phyloP scores from a whole-genome alignment of 2,113 vertebrate species.

The Gambusia holbrooki region DNA sequence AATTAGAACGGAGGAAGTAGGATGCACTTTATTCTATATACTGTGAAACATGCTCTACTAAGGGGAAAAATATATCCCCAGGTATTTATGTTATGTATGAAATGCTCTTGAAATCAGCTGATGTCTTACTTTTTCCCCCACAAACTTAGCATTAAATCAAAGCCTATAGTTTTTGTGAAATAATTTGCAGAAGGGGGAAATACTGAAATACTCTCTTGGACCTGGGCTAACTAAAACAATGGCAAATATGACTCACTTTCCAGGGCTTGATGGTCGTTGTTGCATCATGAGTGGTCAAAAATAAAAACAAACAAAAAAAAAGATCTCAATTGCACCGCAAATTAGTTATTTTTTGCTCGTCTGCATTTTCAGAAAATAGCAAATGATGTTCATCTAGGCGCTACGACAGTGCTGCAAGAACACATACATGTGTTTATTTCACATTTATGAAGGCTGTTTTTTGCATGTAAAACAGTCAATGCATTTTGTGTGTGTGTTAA shows the following conservation, averaged over 20 bases:
- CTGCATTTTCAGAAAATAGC: neutral
- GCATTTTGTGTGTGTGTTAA: too few species aligned
- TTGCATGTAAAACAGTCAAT: neutral
- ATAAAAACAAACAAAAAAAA: neutral
- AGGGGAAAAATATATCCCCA: slow-evolving; percentile 59
- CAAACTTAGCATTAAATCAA: slow-evolving; percentile 69
- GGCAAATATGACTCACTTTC: neutral
- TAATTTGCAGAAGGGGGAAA: slow-evolving; percentile 48
- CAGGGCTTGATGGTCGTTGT: neutral
- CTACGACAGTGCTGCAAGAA: neutral
- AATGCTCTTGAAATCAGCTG: slow-evolving; percentile 79
- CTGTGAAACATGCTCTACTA: slow-evolving; percentile 56
- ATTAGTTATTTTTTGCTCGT: neutral
- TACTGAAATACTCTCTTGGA: slow-evolving; percentile 62
- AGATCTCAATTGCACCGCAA: neutral
- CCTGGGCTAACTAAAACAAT: slow-evolving; percentile 50
- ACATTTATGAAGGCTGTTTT: neutral
- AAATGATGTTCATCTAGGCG: neutral
- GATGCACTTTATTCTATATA: slow-evolving; percentile 59
- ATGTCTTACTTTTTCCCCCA: slow-evolving; percentile 54
- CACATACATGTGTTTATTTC: neutral
- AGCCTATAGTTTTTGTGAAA: slow-evolving; percentile 43
- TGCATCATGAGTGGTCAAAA: neutral
- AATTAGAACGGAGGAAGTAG: slow-evolving; percentile 75
- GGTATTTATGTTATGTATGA: slow-evolving; percentile 72